Evolutionary conservation across 2,888 invertebrate species (phyloP), one percentile per base, ranked within the genome.

Genomic region (Caenorhabditis uteleia): DNA sequence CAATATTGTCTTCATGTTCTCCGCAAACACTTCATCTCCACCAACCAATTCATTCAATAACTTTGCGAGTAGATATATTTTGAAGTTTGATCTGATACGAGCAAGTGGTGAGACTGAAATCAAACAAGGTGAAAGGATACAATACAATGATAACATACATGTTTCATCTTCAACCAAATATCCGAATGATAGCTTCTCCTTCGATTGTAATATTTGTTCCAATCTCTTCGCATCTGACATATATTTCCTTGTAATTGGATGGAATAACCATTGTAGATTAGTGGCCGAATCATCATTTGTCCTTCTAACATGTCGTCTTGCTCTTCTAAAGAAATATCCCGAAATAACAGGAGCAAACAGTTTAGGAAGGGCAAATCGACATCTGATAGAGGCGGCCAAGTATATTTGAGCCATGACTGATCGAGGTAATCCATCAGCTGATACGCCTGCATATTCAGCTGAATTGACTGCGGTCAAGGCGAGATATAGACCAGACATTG

Each of bases 401-500:
- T 70, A 73, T 27, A 75, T 75, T 36, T 72, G 64, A 18, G 73
- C 75, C 59, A 69, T 68, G 10, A 68, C 50, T 10, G 61, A 60
- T 27, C 70, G 34, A 3, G 73, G 70, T 10, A 75, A 64, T 16
- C 75, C 75, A 23, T 71, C 73, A 10, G 48, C 36, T 14, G 69
- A 70, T 8, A 67, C 65, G 20, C 82, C 82, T 7, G 82, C 78
- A 14, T 74, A 71, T 58, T 82, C 82, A 0, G 81, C 80, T 14
- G 80, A 59, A 42, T 82, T 82, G 5, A 78, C 82, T 5, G 82
- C 78, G 14, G 73, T 72, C n/a, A 82, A 67, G 3, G 79, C 75
- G 16, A 82, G 64, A 45, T 79, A 76, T 8, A 82, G 67, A 12
- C 78, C 81, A 5, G 68, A 48, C 2, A 75, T 61, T 8, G 43